Evolutionary conservation across 2,113 vertebrate genomes (phyloP), one percentile per base, ranked within the genome.

Genomic region (Caloenas nicobarica): DNA sequence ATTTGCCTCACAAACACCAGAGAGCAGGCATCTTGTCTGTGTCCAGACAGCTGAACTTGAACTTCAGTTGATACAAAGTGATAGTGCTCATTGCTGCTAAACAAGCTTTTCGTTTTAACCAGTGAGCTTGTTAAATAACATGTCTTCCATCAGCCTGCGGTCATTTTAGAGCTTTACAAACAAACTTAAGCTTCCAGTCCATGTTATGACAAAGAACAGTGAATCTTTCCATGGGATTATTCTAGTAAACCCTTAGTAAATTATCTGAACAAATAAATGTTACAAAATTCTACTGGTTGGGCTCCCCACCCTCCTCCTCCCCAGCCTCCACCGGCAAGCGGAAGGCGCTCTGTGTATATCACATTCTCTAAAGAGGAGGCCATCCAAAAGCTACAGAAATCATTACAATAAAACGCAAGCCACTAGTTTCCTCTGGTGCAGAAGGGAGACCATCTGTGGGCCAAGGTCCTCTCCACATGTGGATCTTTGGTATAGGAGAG

Each of bases 351-450:
- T 91, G 79, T 83, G 29, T 92, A 51, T 86, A 93, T 93, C 81
- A 91, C 50, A 64, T 89, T 80, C 15, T 93, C 57, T 70, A 31
- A 93, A 83, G n/a, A 89, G 28, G 8, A 96, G 50, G 33, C 36
- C 46, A 90, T 92, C 76, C 86, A 92, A 96, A 93, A 91, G 22
- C 72, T 95, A 66, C 56, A 84, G 88, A 95, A 93, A 91, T 84
- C 50, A 88, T 86, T 91, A 84, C 26, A 76, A 80, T 36, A 72
- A 86, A 83, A 78, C 56, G 61, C 16, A 86, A 87, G 38, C 19
- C 72, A 46, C 44, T 58, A 4, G 8, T 57, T 89, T 91, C 61
- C 53, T 81, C 57, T 81, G 10, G 16, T 70, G 36, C 17, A 70
- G 31, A 50, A 79, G 8, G 28, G n/a, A 88, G 10, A 18, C 24